These are phyloP conservation scores for Pogonocichla stellata DNA, from an alignment of 2,113 vertebrate genomes.

Conservation along the genomic window DNA sequence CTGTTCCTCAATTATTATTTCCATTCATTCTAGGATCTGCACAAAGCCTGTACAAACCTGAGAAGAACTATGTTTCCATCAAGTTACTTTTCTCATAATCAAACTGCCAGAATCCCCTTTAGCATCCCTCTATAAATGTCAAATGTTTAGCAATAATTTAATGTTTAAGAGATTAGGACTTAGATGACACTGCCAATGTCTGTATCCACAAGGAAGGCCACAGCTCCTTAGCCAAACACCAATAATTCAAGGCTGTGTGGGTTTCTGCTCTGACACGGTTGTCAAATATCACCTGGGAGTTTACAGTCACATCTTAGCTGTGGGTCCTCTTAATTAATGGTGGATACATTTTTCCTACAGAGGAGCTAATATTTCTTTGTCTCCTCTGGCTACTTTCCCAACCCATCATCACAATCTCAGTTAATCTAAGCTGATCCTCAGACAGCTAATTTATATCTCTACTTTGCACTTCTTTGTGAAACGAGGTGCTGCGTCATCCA, in stretches of 20 bases:
- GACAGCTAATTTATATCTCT: not conserved
- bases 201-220: not conserved
- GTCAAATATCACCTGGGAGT: not conserved
- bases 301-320: not conserved
- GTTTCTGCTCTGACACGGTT: not conserved
- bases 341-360: not conserved
- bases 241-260: not conserved
- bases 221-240: not conserved
- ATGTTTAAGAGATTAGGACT: not conserved
- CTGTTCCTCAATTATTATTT: not conserved
- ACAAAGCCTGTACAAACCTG: not conserved
- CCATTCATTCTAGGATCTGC: not conserved
- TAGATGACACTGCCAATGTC: not conserved
- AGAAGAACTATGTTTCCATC: not conserved
- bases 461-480: not conserved
- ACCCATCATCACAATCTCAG: not conserved
- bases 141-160: not conserved
- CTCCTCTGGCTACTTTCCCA: not conserved
- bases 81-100: not conserved
- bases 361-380: not conserved
- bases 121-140: not conserved
- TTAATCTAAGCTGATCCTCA: not conserved
- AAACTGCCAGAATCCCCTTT: not conserved
- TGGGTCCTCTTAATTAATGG: not conserved
- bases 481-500: not conserved